Conservation (phyloP, 2,888 invertebrate species). For the Nemotelus pantherinus region DNA sequence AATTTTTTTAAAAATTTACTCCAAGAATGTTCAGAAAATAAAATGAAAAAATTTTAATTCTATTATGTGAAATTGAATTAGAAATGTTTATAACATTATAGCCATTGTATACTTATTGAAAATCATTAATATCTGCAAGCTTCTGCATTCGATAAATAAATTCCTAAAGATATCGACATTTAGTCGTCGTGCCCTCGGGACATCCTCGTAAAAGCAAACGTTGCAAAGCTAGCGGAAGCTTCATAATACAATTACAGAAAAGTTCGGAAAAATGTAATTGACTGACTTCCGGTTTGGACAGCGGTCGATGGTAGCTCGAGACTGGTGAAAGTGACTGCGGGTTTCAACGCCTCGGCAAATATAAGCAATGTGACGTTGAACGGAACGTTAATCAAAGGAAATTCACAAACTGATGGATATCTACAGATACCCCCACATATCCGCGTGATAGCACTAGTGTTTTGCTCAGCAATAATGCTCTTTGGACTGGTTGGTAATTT, state of each 20-base stretch:
- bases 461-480: conserved; percentile 88
- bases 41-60: too few relatives aligned
- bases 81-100: too few relatives aligned
- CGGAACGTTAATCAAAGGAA: conserved; percentile 35
- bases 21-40: too few relatives aligned
- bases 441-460: conserved; percentile 85
- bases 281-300: conserved; percentile 52
- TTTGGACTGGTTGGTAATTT: conserved; percentile 91
- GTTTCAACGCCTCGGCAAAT: conserved; percentile 50
- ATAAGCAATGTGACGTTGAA: conserved; percentile 3
- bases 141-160: too few relatives aligned
- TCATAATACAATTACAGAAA: conserved; percentile 56
- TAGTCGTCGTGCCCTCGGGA: too few relatives aligned
- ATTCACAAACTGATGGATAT: conserved; percentile 52
- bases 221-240: conserved; percentile 10
- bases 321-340: conserved; percentile 46
- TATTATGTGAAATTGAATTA: too few relatives aligned
- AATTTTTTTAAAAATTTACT: too few relatives aligned
- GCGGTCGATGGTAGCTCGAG: conserved; percentile 36
- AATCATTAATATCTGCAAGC: too few relatives aligned
- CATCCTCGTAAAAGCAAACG: too few relatives aligned
- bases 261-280: conserved; percentile 56
- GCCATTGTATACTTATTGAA: too few relatives aligned
- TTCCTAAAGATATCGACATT: too few relatives aligned
- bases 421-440: conserved; percentile 84